These are phyloP conservation scores for Alviniconcha strummeri DNA, from an alignment of 2,888 invertebrate species.

Conservation along the genomic window DNA sequence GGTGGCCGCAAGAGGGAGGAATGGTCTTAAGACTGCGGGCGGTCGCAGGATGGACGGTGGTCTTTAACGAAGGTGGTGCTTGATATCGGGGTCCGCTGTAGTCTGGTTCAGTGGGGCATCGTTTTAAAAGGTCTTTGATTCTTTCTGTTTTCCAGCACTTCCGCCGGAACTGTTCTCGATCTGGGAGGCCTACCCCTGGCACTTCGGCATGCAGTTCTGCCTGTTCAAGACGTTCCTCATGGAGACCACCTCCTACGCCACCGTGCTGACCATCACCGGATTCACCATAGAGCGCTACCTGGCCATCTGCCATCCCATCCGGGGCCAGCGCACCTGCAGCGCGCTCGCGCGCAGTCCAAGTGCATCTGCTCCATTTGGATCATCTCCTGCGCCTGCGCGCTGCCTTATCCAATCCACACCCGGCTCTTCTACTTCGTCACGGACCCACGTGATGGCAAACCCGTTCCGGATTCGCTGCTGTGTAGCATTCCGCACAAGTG, in stretches of 20 bases:
- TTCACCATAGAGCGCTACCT: conserved; percentile 92
- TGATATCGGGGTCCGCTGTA: no score
- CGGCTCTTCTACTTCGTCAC: conserved; percentile 57
- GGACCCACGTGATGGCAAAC: conserved; percentile 47
- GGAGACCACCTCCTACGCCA: conserved; percentile 87
- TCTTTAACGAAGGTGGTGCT: no score
- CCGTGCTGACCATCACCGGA: conserved; percentile 92
- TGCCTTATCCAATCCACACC: conserved; percentile 69
- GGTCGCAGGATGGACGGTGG: no score
- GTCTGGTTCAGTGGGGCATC: no score
- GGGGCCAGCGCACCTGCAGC: conserved; percentile 87
- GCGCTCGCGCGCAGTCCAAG: conserved; percentile 86
- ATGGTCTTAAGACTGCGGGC: no score
- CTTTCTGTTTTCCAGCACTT: conserved; percentile 67
- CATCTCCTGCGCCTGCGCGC: conserved; percentile 83
- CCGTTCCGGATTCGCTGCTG: conserved; percentile 59
- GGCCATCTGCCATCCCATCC: conserved; percentile 92
- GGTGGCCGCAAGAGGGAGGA: no score
- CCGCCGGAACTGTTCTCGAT: conserved; percentile 75
- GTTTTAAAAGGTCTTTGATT: not conserved
- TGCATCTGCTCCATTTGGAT: conserved; percentile 87
- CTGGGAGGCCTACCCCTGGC: conserved; percentile 75
- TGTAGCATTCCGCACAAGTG: conserved; percentile 65
- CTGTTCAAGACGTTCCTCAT: conserved; percentile 74
- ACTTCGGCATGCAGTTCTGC: conserved; percentile 74